A percentile compares a stretch with the other conserved stretches of the same genome.
Evolutionary conservation across 53 echinoderm and acorn worm genomes (phyloP).

Genomic region (Stichopus horrens): DNA sequence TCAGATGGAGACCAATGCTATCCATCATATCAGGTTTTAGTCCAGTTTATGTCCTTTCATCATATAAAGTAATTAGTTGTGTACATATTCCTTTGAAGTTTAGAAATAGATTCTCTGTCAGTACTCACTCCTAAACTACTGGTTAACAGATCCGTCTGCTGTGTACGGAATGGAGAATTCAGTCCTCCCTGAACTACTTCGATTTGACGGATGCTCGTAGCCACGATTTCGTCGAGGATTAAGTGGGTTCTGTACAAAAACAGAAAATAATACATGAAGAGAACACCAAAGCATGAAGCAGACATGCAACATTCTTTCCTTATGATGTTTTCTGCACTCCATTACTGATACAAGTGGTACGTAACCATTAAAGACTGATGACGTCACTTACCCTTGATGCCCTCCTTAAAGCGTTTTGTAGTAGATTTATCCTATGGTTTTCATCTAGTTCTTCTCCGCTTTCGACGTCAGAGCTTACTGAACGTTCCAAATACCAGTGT

Average conservation of each 20-base stretch:
- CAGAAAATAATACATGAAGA: background rate
- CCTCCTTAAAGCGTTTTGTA: background rate
- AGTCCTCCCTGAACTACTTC: background rate
- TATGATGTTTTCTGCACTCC: background rate
- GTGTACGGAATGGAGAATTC: background rate
- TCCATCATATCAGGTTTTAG: no score
- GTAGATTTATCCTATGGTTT: background rate
- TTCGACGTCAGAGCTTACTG: background rate
- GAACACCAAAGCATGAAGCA: background rate
- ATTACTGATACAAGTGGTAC: background rate
- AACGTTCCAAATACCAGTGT: background rate
- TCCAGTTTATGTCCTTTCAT: no score
- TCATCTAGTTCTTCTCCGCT: background rate
- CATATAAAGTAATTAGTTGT: no score
- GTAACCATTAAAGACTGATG: no score
- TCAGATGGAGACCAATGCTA: no score
- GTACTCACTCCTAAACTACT: no score
- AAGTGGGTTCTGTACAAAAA: background rate
- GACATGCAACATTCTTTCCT: background rate
- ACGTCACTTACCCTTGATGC: background rate
- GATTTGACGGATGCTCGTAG: background rate
- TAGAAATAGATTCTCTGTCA: no score
- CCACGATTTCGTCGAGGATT: background rate
- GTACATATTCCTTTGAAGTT: no score
- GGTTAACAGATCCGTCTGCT: background rate